phyloP scores from a whole-genome alignment of 2,888 invertebrate species.

The Drosophila helvetica region DNA sequence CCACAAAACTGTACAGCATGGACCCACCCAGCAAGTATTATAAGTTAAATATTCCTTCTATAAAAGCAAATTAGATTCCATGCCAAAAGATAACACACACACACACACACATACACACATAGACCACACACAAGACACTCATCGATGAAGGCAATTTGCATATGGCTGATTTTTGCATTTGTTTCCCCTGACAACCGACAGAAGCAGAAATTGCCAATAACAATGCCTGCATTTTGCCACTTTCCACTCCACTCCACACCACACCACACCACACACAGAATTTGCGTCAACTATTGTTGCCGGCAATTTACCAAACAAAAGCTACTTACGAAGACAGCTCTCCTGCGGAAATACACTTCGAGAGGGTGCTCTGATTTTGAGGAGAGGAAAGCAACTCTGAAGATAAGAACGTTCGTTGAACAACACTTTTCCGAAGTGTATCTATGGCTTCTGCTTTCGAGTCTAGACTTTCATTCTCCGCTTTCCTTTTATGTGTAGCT shows the following conservation, averaged over 20 bases:
- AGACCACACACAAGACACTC: neutral
- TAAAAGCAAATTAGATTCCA: slow-evolving; percentile 13
- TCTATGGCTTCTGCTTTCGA: neutral
- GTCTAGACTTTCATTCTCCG: slow-evolving; percentile 4
- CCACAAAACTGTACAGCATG: slow-evolving; percentile 7
- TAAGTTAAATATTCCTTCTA: slow-evolving; percentile 19
- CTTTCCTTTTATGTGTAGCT: slow-evolving; percentile 28
- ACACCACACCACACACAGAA: slow-evolving; percentile 13
- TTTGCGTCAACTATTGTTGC: slow-evolving; percentile 65
- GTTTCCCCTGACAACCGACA: slow-evolving; percentile 39
- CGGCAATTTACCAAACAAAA: slow-evolving; percentile 58
- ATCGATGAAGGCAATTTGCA: slow-evolving; percentile 39
- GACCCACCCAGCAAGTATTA: slow-evolving; percentile 24
- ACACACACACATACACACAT: neutral
- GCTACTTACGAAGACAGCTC: slow-evolving; percentile 43
- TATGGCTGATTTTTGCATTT: slow-evolving; percentile 26
- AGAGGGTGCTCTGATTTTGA: slow-evolving; percentile 18
- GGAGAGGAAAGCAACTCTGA: neutral
- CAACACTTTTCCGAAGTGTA: too few species aligned
- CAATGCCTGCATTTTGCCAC: slow-evolving; percentile 45
- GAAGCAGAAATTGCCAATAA: slow-evolving; percentile 42
- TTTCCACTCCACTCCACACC: neutral
- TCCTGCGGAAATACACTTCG: neutral
- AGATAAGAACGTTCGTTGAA: too few species aligned
- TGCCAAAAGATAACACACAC: slow-evolving; percentile 10